Base-by-base conservation (phyloP, 1,140 invertebrate species). In the Zaprionus ornatus region DNA sequence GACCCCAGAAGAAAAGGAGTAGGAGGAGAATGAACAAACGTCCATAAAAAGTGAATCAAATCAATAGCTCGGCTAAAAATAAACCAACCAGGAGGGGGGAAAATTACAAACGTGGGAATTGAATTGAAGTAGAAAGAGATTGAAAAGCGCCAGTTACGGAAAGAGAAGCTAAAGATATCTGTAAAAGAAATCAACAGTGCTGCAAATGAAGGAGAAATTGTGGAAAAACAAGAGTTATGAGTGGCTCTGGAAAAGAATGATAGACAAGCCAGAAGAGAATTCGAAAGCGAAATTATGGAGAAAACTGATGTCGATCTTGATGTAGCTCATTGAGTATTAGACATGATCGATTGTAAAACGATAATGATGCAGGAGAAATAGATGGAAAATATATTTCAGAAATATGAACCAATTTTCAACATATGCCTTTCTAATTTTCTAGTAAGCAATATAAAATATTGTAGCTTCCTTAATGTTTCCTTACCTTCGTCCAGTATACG, bases 131-230 rank as follows among this genome's bases (percentile, higher is more conserved):
- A 21, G 55, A 52, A 21, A 23, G 7, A 27, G 29, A 50, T 52
- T 29, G 15, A 29, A 19, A 50, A 50, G 19, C 19, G 45, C 9
- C 52, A 27, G 10, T 27, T 25, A 29, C 25, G 7, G 25, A n/a
- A 27, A 55, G 17, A n/a, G 25, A 55, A n/a, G 25, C 23, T 23
- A 17, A 55, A 55, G 52, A 32, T 54, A 19, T 56, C 27, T 57
- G 37, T 25, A 66, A 66, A 57, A 57, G 25, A 45, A 66, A 57
- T 56, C 37, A 66, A 66, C 54, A 21, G 50, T 35, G 29, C 7
- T 55, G 17, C 32, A 17, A 66, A 40, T 15, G 54, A 45, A 32
- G 55, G n/a, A 29, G 54, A 56, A 56, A 42, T 56, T 55, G 32
- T 4, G n/a, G 52, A 45, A 29, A 55, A 35, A 29, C 9, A 62